These are phyloP conservation scores for Drosophila paramelanica DNA, from an alignment of 2,888 invertebrate genomes.

Conservation along the genomic window DNA sequence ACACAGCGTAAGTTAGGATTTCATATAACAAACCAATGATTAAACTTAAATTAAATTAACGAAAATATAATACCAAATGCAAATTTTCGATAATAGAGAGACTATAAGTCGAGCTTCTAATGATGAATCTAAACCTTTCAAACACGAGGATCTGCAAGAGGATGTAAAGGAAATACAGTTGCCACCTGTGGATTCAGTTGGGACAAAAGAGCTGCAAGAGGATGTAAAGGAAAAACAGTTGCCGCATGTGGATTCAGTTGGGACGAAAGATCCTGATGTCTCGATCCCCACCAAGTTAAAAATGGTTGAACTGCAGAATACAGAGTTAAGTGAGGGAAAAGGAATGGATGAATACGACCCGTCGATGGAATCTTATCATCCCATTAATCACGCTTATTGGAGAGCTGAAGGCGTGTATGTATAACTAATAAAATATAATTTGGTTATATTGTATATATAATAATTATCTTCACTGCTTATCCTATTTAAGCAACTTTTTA, in stretches of 20 bases:
- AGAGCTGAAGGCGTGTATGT: slow-evolving; percentile 88
- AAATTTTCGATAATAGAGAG: slow-evolving; percentile 4
- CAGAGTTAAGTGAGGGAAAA: slow-evolving; percentile 39
- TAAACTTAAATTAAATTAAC: too few species aligned
- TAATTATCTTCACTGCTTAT: too few species aligned
- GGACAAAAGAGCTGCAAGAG: not conserved
- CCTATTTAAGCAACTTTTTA: too few species aligned
- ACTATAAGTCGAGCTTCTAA: not conserved
- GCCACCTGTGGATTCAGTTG: not conserved
- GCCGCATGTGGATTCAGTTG: not conserved
- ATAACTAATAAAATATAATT: not conserved
- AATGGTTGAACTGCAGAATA: slow-evolving; percentile 27
- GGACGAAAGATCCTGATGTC: slow-evolving; percentile 1
- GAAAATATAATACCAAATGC: not conserved
- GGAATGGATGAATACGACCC: slow-evolving; percentile 88
- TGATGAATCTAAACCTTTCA: not conserved
- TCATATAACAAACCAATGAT: too few species aligned
- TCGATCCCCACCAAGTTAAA: slow-evolving; percentile 19
- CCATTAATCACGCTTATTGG: slow-evolving; percentile 94
- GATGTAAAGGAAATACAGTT: slow-evolving; percentile 3
- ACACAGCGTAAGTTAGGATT: slow-evolving; percentile 27
- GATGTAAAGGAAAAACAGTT: slow-evolving; percentile 7
- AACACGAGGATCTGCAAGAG: not conserved
- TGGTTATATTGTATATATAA: too few species aligned
- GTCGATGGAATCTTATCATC: slow-evolving; percentile 90